phyloP scores from a whole-genome alignment of 1,140 invertebrate genomes.

The Carposina sasakii region DNA sequence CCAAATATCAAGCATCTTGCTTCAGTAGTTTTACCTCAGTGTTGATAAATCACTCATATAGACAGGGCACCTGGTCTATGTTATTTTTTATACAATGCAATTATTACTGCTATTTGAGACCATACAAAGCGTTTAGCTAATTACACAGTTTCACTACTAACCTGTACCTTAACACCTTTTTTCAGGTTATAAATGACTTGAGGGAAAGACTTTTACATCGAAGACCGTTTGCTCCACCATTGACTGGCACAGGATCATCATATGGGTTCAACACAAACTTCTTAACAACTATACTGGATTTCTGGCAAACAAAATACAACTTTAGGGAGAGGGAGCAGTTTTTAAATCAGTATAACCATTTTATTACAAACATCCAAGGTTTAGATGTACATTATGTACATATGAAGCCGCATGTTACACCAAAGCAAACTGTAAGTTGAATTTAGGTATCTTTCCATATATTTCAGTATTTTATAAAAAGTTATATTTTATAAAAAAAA shows the following conservation, averaged over 20 bases:
- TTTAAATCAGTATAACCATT: conserved; percentile 84
- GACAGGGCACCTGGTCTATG: no score
- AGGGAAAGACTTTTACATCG: conserved; percentile 74
- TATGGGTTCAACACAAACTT: conserved; percentile 73
- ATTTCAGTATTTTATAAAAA: no score
- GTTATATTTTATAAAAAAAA: no score
- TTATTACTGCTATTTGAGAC: no score
- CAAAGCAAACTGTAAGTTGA: conserved; percentile 48
- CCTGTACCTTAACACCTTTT: no score
- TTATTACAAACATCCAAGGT: conserved; percentile 79
- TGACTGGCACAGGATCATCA: conserved; percentile 77
- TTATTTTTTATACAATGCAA: no score
- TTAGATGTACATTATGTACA: conserved; percentile 64
- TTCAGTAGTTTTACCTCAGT: no score
- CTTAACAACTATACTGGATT: conserved; percentile 77
- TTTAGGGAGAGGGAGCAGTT: conserved; percentile 80
- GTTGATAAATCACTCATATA: no score
- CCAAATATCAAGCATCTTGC: no score
- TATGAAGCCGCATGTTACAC: conserved; percentile 43
- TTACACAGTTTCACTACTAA: no score
- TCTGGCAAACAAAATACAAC: conserved; percentile 82
- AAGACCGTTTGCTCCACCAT: conserved; percentile 72
- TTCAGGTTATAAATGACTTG: conserved; percentile 78
- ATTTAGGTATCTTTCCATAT: no score
- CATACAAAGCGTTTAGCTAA: no score